Evolutionary conservation across 2,113 vertebrate genomes (phyloP).

Genomic region (Pteropus alecto): DNA sequence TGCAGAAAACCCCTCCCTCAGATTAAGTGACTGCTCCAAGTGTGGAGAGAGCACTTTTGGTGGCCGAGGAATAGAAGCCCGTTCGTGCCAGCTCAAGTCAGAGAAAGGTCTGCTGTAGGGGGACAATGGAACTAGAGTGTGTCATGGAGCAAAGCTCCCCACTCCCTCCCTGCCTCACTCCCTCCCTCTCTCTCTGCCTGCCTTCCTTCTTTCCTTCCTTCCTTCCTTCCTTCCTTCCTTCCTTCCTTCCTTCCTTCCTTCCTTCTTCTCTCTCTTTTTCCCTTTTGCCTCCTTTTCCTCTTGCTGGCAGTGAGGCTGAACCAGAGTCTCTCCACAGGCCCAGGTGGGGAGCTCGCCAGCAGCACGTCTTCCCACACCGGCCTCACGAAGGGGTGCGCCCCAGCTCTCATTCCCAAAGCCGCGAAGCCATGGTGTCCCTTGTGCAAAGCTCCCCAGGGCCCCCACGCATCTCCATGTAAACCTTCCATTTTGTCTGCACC

Average conservation of each 20-base stretch:
- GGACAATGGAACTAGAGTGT: not conserved
- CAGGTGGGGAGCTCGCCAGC: too few relatives aligned
- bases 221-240: not conserved
- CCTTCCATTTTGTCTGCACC: not conserved
- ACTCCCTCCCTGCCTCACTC: too few relatives aligned
- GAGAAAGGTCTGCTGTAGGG: not conserved
- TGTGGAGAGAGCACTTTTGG: not conserved
- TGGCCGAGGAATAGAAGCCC: not conserved
- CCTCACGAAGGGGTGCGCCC: not conserved
- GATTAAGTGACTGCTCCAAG: not conserved
- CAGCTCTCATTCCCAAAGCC: not conserved
- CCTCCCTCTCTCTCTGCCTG: too few relatives aligned
- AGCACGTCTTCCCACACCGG: rapidly evolving
- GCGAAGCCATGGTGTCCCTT: too few relatives aligned
- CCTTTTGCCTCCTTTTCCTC: not conserved
- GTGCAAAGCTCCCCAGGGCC: not conserved
- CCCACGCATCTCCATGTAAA: rapidly evolving
- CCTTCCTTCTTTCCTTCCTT: too few relatives aligned
- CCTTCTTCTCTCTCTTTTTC: not conserved
- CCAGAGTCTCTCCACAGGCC: not conserved
- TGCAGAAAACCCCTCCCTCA: not conserved
- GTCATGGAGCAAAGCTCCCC: not conserved
- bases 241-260: not conserved
- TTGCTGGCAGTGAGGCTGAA: not conserved
- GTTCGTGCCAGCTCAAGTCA: not conserved